A percentile compares a stretch with the other conserved stretches of the same genome.
Evolutionary conservation across 2,888 invertebrate species (phyloP).

Genomic region (Hemithea aestivaria): DNA sequence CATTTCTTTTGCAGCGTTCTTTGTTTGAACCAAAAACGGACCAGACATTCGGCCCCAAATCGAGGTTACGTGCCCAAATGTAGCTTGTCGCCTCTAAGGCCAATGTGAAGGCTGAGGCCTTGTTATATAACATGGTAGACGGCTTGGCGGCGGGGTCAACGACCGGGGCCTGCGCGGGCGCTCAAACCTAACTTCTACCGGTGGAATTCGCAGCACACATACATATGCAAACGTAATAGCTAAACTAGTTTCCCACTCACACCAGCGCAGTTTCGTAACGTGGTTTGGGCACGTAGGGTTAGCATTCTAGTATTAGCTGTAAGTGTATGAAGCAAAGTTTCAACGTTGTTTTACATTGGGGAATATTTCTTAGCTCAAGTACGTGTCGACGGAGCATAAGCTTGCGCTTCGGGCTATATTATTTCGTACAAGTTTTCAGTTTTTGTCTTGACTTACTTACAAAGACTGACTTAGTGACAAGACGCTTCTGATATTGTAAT

Average conservation of each 20-base stretch:
- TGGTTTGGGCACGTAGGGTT: conserved; percentile 7
- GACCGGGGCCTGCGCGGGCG: conserved; percentile 72
- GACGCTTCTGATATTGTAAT: too few species aligned
- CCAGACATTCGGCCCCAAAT: background rate
- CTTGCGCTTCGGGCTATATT: too few species aligned
- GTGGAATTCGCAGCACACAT: conserved; percentile 42
- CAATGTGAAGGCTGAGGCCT: conserved; percentile 77
- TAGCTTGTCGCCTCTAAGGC: conserved; percentile 34
- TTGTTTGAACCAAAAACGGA: background rate
- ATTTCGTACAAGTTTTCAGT: too few species aligned
- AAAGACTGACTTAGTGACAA: too few species aligned
- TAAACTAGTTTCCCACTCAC: conserved; percentile 27
- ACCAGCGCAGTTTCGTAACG: conserved; percentile 13
- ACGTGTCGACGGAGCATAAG: too few species aligned
- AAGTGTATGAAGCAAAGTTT: too few species aligned
- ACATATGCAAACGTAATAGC: conserved; percentile 24
- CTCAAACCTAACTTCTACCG: conserved; percentile 58
- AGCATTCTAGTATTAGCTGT: conserved; percentile 1
- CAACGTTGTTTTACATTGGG: too few species aligned
- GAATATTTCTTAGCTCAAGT: too few species aligned
- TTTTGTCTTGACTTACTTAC: too few species aligned
- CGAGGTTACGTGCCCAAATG: conserved; percentile 26
- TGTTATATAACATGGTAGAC: conserved; percentile 71
- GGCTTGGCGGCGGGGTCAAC: conserved; percentile 69
- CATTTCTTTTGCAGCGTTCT: too few species aligned